phyloP scores from a whole-genome alignment of 2,888 invertebrate genomes.

The Eilema sororculum region DNA sequence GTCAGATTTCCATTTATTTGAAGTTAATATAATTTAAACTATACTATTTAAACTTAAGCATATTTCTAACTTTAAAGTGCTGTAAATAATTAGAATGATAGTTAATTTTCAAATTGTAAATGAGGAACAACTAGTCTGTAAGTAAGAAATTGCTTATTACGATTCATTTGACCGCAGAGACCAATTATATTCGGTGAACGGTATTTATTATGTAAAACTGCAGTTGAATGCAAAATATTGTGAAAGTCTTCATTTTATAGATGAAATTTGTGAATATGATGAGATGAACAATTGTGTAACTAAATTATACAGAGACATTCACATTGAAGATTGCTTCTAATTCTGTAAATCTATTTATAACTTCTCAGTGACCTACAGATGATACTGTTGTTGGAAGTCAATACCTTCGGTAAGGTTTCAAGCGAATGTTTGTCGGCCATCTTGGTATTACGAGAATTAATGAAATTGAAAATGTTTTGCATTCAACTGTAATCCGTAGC shows the following conservation, averaged over 20 bases:
- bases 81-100: slow-evolving; percentile 61
- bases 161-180: slow-evolving; percentile 42
- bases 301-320: background rate
- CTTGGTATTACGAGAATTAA: background rate
- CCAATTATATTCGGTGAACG: slow-evolving; percentile 42
- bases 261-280: slow-evolving; percentile 6
- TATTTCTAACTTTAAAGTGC: slow-evolving; percentile 32
- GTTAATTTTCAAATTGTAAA: slow-evolving; percentile 73
- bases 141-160: slow-evolving; percentile 54
- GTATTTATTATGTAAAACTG: slow-evolving; percentile 22
- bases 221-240: slow-evolving; percentile 27
- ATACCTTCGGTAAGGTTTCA: too few relatives aligned
- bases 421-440: background rate
- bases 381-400: background rate
- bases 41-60: slow-evolving; percentile 24
- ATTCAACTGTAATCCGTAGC: slow-evolving; percentile 37
- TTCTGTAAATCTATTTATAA: background rate
- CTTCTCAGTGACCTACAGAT: background rate
- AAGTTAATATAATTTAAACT: slow-evolving; percentile 33
- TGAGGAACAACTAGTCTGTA: slow-evolving; percentile 83
- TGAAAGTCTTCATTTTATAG: background rate
- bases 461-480: slow-evolving; percentile 13
- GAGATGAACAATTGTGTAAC: too few relatives aligned
- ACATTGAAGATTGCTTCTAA: background rate
- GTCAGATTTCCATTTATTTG: slow-evolving; percentile 15